Evolutionary conservation across 1,140 invertebrate species (phyloP).

Genomic region (Hypothenemus hampei): DNA sequence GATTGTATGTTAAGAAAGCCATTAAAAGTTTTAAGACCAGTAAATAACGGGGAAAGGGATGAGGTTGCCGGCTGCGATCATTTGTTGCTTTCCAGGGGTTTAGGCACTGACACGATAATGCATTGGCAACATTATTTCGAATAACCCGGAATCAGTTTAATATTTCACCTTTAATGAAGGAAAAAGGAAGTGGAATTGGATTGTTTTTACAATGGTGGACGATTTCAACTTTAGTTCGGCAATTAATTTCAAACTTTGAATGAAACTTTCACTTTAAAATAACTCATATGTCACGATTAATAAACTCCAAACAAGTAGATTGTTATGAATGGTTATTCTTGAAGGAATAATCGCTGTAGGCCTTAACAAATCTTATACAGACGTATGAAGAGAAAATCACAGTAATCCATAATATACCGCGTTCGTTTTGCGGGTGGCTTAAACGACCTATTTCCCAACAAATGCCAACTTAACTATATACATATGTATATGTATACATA

Average conservation of each 20-base stretch:
- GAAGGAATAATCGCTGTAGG: neutral
- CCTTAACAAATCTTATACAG: neutral
- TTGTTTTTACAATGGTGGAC: too few species aligned
- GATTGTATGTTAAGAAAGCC: conserved; percentile 3
- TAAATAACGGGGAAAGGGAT: conserved; percentile 1
- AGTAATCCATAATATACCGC: too few species aligned
- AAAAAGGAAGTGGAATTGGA: too few species aligned
- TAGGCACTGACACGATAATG: neutral
- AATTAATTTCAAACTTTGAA: neutral
- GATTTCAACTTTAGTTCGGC: too few species aligned
- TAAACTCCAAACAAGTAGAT: too few species aligned
- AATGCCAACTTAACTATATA: neutral
- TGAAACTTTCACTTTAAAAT: neutral
- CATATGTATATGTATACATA: too few species aligned
- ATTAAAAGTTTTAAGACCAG: conserved; percentile 4
- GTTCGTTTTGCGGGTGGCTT: neutral
- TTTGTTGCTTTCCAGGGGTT: conserved; percentile 2
- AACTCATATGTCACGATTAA: neutral
- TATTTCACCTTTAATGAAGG: too few species aligned
- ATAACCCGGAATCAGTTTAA: neutral
- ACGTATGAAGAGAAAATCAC: too few species aligned
- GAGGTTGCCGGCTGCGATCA: neutral
- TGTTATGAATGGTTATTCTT: neutral
- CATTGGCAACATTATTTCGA: neutral
- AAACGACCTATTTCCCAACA: neutral